Percentiles rank a stretch among this genome's conserved stretches.
Evolutionary conservation across 2,888 invertebrate species (phyloP).

Genomic region (Drosophila nigritarsus): DNA sequence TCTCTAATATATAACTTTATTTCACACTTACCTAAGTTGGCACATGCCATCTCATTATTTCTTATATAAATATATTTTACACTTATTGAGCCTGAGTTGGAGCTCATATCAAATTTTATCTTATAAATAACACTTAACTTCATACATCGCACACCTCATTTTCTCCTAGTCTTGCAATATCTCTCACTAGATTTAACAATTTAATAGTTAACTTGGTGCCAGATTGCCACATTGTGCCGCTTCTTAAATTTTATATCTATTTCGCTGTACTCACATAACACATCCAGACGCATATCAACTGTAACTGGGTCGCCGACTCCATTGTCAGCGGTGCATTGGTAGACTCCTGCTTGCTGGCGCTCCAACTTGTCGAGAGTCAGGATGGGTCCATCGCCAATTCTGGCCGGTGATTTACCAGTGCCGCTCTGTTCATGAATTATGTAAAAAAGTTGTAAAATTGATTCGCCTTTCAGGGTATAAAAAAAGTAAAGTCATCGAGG

Average conservation of each 20-base stretch:
- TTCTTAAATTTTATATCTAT: neutral
- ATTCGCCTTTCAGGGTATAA: conserved; percentile 14
- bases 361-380: conserved; percentile 88
- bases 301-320: conserved; percentile 89
- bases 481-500: conserved; percentile 44
- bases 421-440: conserved; percentile 79
- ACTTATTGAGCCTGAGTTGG: neutral
- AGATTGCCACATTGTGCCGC: neutral
- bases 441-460: conserved; percentile 9
- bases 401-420: conserved; percentile 84
- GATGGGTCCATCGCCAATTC: conserved; percentile 88
- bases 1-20: neutral
- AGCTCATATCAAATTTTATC: neutral
- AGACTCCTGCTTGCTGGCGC: conserved; percentile 88
- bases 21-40: neutral
- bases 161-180: neutral
- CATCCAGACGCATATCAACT: conserved; percentile 89
- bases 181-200: neutral
- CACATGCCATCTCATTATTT: neutral
- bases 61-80: neutral
- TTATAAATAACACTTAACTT: neutral
- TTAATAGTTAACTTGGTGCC: neutral
- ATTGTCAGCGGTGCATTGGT: conserved; percentile 89
- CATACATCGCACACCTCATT: neutral
- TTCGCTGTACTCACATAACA: conserved; percentile 87